Percentiles rank a stretch among this genome's conserved stretches.
phyloP scores from a whole-genome alignment of 2,797 vertebrate genomes.

The Gila robusta region DNA sequence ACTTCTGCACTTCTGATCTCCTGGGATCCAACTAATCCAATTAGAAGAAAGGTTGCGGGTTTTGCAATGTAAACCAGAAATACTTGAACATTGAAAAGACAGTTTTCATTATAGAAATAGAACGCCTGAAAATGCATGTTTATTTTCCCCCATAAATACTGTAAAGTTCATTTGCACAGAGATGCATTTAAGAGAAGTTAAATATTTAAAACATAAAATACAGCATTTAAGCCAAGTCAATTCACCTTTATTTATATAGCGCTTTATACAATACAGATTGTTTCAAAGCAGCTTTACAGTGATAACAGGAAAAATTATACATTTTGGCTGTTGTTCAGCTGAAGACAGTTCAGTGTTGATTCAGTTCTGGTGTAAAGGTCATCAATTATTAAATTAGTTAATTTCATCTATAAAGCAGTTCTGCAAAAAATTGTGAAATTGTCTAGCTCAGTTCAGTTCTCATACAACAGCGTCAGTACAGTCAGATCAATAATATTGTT shows the following conservation, averaged over 20 bases:
- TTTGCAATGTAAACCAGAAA: constrained; percentile 21
- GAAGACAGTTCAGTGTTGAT: too few species aligned
- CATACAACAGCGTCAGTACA: background rate
- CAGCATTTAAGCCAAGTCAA: background rate
- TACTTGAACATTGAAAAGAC: constrained; percentile 20
- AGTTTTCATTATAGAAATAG: background rate
- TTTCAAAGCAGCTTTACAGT: background rate
- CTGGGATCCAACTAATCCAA: constrained; percentile 41
- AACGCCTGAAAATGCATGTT: background rate
- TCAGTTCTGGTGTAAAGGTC: too few species aligned
- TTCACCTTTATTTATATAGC: too few species aligned
- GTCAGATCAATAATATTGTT: background rate
- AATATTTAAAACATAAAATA: background rate
- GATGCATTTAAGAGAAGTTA: background rate
- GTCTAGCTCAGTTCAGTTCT: too few species aligned
- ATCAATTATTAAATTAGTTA: too few species aligned
- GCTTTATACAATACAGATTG: too few species aligned
- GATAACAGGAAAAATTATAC: too few species aligned
- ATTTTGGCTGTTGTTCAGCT: too few species aligned
- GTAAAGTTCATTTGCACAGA: background rate
- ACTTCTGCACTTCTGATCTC: constrained; percentile 51
- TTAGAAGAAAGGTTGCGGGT: constrained; percentile 21
- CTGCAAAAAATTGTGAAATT: too few species aligned
- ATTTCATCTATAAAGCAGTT: too few species aligned
- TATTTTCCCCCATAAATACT: background rate